Base-by-base conservation (phyloP, 2,888 invertebrate genomes). In the Euzetes globulus region DNA sequence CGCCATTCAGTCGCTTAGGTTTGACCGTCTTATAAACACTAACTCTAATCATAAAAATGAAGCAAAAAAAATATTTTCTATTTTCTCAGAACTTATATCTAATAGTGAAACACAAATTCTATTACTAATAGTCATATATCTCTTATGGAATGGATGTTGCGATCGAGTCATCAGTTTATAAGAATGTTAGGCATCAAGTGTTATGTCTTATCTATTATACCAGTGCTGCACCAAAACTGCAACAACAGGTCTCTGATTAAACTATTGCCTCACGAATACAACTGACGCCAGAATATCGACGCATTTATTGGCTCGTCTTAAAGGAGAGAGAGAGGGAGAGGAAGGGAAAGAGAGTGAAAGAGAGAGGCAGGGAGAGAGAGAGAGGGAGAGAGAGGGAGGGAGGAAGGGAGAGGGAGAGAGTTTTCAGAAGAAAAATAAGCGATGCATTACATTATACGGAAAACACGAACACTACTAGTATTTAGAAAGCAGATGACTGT, bases 221-320 rank as follows among this genome's bases (percentile, higher is more conserved):
- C 11, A 58, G 4, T 29, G 55, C 25, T 29, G 55, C 25, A 33
- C 63, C 37, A 68, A 9, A 19, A 45, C 68, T 22, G 41, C 19
- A 68, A 68, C 68, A 68, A 68, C 68, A 68, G 68, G 68, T 68
- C 41, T 68, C 68, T 68, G 68, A 68, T 68, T 68, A 68, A 68
- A 68, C 68, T 37, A 68, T 68, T 68, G 41, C 68, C 33, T 29
- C 45, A 45, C 37, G 33, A 68, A 41, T 68, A 68, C 68, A 68
- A 68, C 68, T 68, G 68, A 41, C 37, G 68, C 45, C 68, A 68
- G 22, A 11, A 68, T 68, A 68, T 45, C 45, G 45, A 68, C 68
- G 33, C 41, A 68, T 68, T 37, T 65, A 68, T 45, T 45, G 33
- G 33, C 63, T 63, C 33, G 25, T 33, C 63, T 63, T 33, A 63